Percentiles rank a stretch among this genome's conserved stretches.
Conservation (phyloP, 1,140 invertebrate species). For the Drosophila asahinai region DNA sequence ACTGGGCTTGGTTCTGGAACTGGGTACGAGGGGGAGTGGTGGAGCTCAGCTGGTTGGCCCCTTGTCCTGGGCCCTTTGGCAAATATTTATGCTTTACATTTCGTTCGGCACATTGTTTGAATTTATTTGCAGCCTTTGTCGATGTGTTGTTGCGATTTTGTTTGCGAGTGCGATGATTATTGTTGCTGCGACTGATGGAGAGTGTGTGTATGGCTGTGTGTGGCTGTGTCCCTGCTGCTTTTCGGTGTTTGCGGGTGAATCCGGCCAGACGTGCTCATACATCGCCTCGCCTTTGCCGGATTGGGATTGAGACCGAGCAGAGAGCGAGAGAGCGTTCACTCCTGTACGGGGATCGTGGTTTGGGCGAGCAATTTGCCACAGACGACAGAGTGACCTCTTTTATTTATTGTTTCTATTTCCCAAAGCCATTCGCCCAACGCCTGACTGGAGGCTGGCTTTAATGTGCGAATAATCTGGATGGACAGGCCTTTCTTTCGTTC, state of each 20-base stretch:
- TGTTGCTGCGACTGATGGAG: constrained; percentile 46
- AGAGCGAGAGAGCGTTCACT: constrained; percentile 14
- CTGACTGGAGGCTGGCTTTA: constrained; percentile 17
- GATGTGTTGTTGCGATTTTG: constrained; percentile 71
- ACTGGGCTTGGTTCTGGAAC: neutral
- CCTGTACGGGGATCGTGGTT: constrained; percentile 46
- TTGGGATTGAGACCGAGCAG: constrained; percentile 6
- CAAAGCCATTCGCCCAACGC: constrained; percentile 19
- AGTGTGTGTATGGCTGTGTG: constrained; percentile 20
- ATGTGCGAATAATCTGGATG: constrained; percentile 31
- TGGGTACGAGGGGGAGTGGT: neutral
- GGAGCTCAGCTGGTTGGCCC: constrained; percentile 62
- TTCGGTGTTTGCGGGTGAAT: constrained; percentile 46
- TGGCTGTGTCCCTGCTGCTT: constrained; percentile 28
- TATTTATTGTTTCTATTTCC: constrained; percentile 62
- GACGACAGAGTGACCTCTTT: constrained; percentile 69
- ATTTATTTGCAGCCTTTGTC: constrained; percentile 79
- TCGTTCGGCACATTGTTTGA: constrained; percentile 82
- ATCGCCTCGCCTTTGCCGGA: constrained; percentile 22
- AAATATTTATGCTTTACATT: constrained; percentile 83
- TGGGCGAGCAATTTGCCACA: constrained; percentile 67
- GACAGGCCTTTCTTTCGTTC: constrained; percentile 1
- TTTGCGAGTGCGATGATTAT: constrained; percentile 74
- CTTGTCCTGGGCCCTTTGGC: constrained; percentile 64
- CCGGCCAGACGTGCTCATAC: constrained; percentile 68